Evolutionary conservation across 2,797 vertebrate species (phyloP).

Genomic region (Aratinga solstitialis): DNA sequence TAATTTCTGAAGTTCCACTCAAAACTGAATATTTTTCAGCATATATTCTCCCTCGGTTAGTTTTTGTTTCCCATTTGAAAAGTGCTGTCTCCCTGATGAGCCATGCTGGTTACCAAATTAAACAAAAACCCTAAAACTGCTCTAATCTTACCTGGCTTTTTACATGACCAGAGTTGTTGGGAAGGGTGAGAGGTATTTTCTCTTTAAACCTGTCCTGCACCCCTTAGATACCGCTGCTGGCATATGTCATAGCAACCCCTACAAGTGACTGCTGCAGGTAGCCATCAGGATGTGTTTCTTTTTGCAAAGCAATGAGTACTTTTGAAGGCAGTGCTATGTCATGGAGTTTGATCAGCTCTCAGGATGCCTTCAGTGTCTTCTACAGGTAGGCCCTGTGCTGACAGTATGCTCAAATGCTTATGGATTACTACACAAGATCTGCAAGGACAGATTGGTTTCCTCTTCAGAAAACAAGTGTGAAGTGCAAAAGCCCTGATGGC

Average conservation of each 20-base stretch:
- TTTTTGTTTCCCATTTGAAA: not conserved
- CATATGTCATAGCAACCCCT: not conserved
- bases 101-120: not conserved
- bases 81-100: not conserved
- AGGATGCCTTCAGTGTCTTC: not conserved
- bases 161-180: not conserved
- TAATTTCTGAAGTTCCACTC: not conserved
- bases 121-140: not conserved
- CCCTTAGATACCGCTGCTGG: not conserved
- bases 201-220: not conserved
- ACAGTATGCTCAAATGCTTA: not conserved
- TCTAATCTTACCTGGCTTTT: not conserved
- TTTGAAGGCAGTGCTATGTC: not conserved
- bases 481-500: not conserved
- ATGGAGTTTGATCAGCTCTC: not conserved
- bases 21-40: not conserved
- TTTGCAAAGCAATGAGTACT: not conserved
- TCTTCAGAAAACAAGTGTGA: not conserved
- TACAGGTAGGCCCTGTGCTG: not conserved
- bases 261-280: not conserved
- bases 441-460: not conserved
- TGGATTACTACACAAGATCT: not conserved
- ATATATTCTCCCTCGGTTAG: not conserved
- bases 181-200: not conserved
- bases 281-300: not conserved